Evolutionary conservation across 2,888 invertebrate species (phyloP), one percentile per base, ranked within the genome.

Genomic region (Drosophila meridiana): DNA sequence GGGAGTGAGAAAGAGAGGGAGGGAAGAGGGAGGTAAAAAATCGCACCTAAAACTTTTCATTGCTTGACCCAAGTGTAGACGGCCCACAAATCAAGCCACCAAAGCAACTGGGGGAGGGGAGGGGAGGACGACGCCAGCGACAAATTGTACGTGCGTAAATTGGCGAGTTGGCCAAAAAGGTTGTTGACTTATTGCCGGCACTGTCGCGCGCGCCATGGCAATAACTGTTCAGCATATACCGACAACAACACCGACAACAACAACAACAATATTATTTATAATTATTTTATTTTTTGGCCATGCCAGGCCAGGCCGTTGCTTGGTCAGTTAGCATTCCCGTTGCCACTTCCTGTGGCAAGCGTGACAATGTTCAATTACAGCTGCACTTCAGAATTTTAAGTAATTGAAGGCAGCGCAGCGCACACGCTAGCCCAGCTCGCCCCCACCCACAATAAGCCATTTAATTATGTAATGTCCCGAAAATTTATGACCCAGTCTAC

Each of bases 311-410:
- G 40, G 65, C 66, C 81, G 81, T 69, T 81, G 69, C 50, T 56
- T 66, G 59, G 59, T 55, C 80, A 74, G 71, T 68, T 75, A 47
- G 65, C 82, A 47, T 65, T 50, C 66, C 53, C 43, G 56, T 67
- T 66, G 40, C 55, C 59, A 53, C 56, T 85, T 85, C 88, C 85
- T 83, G 76, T 60, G 60, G 59, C 52, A 62, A 76, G 89, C 87
- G 87, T 87, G 87, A 87, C 87, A 87, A 81, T 80, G 85, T 87
- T 83, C 87, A 87, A 89, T 87, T 87, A 89, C 73, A 76, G 68
- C 77, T 73, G 69, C 85, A 87, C 79, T 87, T 81, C 77, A 87
- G 87, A 87, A 89, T 89, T 87, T 89, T 89, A 87, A 87, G 87
- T 87, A 87, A 87, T 87, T 89, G 87, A 86, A 88, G 82, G 61